Evolutionary conservation across 2,113 vertebrate species (phyloP), one percentile per base, ranked within the genome.

Genomic region (Gopherus flavomarginatus): DNA sequence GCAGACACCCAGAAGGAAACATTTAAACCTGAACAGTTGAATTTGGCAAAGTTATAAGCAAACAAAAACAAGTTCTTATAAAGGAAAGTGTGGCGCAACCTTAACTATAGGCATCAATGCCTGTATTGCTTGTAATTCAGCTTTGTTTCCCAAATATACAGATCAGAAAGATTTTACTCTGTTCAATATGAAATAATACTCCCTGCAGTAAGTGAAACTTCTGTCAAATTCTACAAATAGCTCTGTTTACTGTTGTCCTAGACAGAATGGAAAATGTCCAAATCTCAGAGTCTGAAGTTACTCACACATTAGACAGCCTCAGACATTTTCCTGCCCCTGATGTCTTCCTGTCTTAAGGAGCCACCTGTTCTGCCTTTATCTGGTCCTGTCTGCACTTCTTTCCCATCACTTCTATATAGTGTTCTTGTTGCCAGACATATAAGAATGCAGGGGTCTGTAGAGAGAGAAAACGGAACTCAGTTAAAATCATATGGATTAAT

Each of bases 201-300:
- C 29, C 88, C 83, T 93, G 78, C 50, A 81, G 27, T 92, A 77
- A 93, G 44, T 81, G 52, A 82, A 12, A 49, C 62, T 87, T 94
- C 81, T 96, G 83, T 87, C 92, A 72, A 95, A 75, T 22, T 57
- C 19, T 50, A 8, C 49, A 90, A 5, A 92, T 3, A 4, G 4
- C 69, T n/a, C 50, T 65, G n/a, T 31, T 96, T 89, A 94, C 53
- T 77, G 49, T 21, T 85, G 91, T 77, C 72, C 52, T 27, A 92
- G 42, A 78, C 10, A 5, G 16, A 47, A 59, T 91, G 65, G 65
- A 95, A 97, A 92, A 69, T 6, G 89, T 90, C 3, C 5, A 27
- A 6, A 82, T 83, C 95, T 93, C 82, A 81, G 88, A 26, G 29
- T 94, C 89, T 80, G 24, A 95, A 92, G 42, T 90, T 81, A 82